Percentiles rank a stretch among this genome's conserved stretches.
Conservation (phyloP, 2,797 vertebrate genomes). For the Bradypodion pumilum region DNA sequence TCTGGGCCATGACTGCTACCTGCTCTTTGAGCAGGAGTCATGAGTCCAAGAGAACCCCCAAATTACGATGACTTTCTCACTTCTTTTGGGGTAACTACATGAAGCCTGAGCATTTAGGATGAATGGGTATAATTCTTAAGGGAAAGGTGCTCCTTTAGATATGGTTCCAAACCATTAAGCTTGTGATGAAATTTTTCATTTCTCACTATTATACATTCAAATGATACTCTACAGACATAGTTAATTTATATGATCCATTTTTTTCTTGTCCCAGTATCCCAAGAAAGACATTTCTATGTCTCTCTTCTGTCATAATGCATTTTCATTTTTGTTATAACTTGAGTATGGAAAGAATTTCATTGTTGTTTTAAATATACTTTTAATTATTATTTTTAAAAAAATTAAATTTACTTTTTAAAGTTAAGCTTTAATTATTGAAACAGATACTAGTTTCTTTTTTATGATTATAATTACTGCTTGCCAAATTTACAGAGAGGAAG, state of each 20-base stretch:
- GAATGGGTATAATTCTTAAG: no score
- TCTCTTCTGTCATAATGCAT: neutral
- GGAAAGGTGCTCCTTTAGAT: no score
- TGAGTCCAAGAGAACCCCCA: no score
- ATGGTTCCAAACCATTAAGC: no score
- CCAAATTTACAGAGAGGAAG: slow-evolving; percentile 54
- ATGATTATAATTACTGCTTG: slow-evolving; percentile 44
- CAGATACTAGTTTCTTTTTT: slow-evolving; percentile 41
- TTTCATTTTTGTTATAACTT: slow-evolving; percentile 22
- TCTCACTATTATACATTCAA: neutral
- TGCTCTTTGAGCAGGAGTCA: no score
- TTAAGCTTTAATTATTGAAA: slow-evolving; percentile 33
- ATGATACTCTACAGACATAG: neutral
- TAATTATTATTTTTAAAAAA: no score
- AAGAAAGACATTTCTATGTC: neutral
- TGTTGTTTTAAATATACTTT: slow-evolving; percentile 1
- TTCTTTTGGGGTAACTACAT: no score
- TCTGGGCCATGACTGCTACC: no score
- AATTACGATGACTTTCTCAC: no score
- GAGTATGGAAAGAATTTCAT: neutral
- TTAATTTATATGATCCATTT: neutral
- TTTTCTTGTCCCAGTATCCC: neutral
- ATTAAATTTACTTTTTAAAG: neutral
- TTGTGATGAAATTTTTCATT: neutral
- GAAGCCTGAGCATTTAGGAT: no score